Percentiles rank a stretch among this genome's conserved stretches.
phyloP scores from a whole-genome alignment of 2,888 invertebrate species.

The Celastrina argiolus region DNA sequence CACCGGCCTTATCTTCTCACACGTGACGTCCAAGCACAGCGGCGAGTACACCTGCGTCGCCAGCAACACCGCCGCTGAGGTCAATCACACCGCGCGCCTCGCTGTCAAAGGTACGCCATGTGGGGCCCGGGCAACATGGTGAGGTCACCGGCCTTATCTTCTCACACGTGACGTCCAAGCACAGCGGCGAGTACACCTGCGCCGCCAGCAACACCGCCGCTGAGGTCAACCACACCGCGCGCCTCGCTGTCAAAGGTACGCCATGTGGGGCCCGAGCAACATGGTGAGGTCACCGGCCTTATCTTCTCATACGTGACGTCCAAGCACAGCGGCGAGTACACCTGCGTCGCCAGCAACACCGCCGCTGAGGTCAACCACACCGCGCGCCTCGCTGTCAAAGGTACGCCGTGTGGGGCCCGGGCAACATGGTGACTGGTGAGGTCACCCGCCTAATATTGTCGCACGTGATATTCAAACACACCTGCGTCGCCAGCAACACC shows the following conservation, averaged over 20 bases:
- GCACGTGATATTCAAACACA: too few relatives aligned
- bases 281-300: constrained; percentile 83
- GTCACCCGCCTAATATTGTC: constrained; percentile 85
- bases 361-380: constrained; percentile 85
- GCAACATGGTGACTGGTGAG: too few relatives aligned
- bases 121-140: too few relatives aligned
- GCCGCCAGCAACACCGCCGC: constrained; percentile 84
- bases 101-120: constrained; percentile 86
- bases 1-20: constrained; percentile 84
- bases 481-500: too few relatives aligned
- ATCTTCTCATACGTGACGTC: constrained; percentile 85
- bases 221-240: too few relatives aligned
- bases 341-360: constrained; percentile 84
- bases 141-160: constrained; percentile 85
- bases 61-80: constrained; percentile 83
- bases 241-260: too few relatives aligned
- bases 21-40: constrained; percentile 82
- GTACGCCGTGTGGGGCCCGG: constrained; percentile 54
- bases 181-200: constrained; percentile 85
- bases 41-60: constrained; percentile 86
- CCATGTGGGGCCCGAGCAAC: too few relatives aligned
- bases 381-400: constrained; percentile 83
- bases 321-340: constrained; percentile 83
- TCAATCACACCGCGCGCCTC: constrained; percentile 82
- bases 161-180: constrained; percentile 82